phyloP scores from a whole-genome alignment of 2,113 vertebrate genomes.

The Zingel zingel region DNA sequence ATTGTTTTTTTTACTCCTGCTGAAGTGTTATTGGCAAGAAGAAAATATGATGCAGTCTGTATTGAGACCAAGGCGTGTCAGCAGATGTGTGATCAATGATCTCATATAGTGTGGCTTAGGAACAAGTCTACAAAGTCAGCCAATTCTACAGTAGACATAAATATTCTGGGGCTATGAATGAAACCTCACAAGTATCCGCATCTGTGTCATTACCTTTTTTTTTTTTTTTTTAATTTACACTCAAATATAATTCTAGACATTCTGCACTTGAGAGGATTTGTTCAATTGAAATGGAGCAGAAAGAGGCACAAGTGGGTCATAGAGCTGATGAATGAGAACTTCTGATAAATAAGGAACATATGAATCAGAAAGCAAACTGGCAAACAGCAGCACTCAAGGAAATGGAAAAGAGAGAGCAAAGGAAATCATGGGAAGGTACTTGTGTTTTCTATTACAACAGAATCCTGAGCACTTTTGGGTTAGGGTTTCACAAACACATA shows the following conservation, averaged over 20 bases:
- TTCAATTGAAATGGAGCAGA: slow-evolving; percentile 8
- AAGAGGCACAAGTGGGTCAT: slow-evolving; percentile 28
- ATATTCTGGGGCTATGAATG: not conserved
- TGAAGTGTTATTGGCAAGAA: slow-evolving; percentile 4
- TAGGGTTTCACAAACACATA: not conserved
- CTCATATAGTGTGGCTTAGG: not conserved
- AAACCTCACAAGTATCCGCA: not conserved
- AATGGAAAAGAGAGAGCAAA: slow-evolving; percentile 11
- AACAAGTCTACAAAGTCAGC: slow-evolving; percentile 1
- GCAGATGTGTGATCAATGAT: slow-evolving; percentile 24
- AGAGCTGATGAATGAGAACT: slow-evolving; percentile 21
- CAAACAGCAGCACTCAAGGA: not conserved
- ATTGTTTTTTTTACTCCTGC: not conserved
- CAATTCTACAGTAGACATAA: not conserved
- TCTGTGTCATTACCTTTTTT: not conserved
- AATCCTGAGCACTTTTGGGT: not conserved
- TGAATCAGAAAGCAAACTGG: slow-evolving; percentile 21
- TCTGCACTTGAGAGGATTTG: slow-evolving; percentile 27
- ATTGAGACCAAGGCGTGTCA: slow-evolving; percentile 5
- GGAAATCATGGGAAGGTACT: not conserved
- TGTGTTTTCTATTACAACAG: slow-evolving; percentile 13
- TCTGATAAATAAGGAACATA: slow-evolving; percentile 10
- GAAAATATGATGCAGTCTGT: slow-evolving; percentile 7
- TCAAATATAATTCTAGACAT: not conserved
- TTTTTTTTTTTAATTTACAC: not conserved